These are phyloP conservation scores for Chinchilla lanigera DNA, from an alignment of 2,113 vertebrate genomes.

Conservation along the genomic window DNA sequence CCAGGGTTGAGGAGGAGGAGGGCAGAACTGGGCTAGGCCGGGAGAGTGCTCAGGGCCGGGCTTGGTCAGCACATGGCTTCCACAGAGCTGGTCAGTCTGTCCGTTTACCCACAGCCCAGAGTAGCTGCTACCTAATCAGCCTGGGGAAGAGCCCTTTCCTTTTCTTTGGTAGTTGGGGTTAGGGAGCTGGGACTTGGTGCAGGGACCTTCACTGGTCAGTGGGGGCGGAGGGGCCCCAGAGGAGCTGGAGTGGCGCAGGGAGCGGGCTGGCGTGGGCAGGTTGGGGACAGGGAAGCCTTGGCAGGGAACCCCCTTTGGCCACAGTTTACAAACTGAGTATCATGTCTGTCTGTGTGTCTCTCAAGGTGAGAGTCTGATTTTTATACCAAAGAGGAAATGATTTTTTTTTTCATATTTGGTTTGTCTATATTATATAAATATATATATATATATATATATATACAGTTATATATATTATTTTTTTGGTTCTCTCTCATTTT, in stretches of 20 bases:
- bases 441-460: slow-evolving; percentile 66
- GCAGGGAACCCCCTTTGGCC: slow-evolving; percentile 65
- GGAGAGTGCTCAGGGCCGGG: not conserved
- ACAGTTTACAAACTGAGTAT: slow-evolving; percentile 79
- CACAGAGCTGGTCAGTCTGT: fast-evolving
- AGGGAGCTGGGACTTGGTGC: not conserved
- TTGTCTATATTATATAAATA: slow-evolving; percentile 83
- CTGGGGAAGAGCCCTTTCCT: not conserved
- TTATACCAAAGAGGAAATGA: slow-evolving; percentile 86
- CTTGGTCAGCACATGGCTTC: not conserved
- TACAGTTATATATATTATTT: slow-evolving; percentile 78
- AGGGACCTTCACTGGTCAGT: not conserved
- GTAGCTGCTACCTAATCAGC: not conserved
- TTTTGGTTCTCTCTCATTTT: slow-evolving; percentile 81
- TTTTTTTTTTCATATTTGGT: slow-evolving; percentile 82
- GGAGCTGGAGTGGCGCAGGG: not conserved
- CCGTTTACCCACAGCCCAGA: not conserved
- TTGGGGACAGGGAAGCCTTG: not conserved
- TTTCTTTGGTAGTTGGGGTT: not conserved
- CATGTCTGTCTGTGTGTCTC: slow-evolving; percentile 78
- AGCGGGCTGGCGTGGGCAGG: not conserved
- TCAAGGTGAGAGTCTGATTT: slow-evolving; percentile 80
- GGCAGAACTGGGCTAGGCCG: fast-evolving
- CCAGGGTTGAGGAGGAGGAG: not conserved
- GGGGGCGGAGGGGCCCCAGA: not conserved